A percentile compares a stretch with the other conserved stretches of the same genome.
phyloP scores from a whole-genome alignment of 2,888 invertebrate genomes.

The Chydorus sphaericus region DNA sequence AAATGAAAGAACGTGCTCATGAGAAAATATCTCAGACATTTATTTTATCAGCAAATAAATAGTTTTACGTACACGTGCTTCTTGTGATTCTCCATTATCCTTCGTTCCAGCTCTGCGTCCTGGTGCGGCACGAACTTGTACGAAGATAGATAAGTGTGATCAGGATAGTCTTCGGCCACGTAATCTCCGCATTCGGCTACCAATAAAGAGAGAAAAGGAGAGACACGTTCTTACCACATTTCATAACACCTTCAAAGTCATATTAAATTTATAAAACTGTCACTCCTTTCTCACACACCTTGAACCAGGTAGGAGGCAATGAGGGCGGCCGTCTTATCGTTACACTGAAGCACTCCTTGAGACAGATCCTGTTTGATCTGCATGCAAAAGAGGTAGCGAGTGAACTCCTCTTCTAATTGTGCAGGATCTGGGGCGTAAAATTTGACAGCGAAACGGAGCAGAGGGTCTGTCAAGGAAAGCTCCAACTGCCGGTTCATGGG shows the following conservation, averaged over 20 bases:
- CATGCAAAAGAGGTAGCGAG: constrained; percentile 90
- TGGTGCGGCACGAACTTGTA: constrained; percentile 94
- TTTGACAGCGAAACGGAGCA: constrained; percentile 88
- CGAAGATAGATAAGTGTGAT: constrained; percentile 87
- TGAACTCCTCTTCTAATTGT: constrained; percentile 95
- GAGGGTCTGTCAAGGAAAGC: constrained; percentile 69
- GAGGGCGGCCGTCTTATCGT: constrained; percentile 94
- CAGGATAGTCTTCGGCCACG: constrained; percentile 85
- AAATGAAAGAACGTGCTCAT: not conserved
- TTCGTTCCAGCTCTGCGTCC: constrained; percentile 77
- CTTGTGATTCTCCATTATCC: constrained; percentile 98
- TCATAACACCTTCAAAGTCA: too few relatives aligned
- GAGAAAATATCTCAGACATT: not conserved
- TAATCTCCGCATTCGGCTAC: constrained; percentile 89
- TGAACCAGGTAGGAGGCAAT: constrained; percentile 98
- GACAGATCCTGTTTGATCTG: constrained; percentile 95
- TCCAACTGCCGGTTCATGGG: constrained; percentile 89
- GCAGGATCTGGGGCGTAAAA: constrained; percentile 98
- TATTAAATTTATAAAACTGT: too few relatives aligned
- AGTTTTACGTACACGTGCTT: constrained; percentile 81
- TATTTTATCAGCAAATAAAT: not conserved
- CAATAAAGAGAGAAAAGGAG: too few relatives aligned
- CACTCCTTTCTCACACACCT: too few relatives aligned
- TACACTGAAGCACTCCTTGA: constrained; percentile 83
- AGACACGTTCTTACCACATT: too few relatives aligned